Conservation (phyloP, 2,113 vertebrate genomes). For the Steatornis caripensis region DNA sequence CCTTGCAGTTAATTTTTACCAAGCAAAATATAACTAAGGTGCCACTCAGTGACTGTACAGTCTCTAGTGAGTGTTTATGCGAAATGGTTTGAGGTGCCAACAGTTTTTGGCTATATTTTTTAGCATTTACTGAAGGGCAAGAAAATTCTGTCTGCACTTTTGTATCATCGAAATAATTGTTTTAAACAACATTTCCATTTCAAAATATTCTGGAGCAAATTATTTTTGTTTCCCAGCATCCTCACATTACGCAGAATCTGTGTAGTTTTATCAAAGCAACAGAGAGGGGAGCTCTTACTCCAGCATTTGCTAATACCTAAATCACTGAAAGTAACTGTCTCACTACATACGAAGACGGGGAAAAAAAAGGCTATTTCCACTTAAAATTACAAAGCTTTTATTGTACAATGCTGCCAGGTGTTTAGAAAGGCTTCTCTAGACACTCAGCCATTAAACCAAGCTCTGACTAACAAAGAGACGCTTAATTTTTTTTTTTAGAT, state of each 20-base stretch:
- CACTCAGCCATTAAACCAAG: conserved; percentile 76
- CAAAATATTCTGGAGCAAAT: background rate
- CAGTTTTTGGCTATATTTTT: background rate
- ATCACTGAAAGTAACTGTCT: conserved; percentile 53
- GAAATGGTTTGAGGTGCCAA: background rate
- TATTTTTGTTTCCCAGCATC: conserved; percentile 11
- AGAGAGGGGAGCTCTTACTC: conserved; percentile 98
- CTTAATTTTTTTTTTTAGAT: conserved; percentile 73
- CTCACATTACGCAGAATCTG: background rate
- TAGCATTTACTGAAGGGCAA: background rate
- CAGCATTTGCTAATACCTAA: conserved; percentile 55
- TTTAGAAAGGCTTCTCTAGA: conserved; percentile 77
- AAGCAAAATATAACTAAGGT: background rate
- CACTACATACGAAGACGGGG: background rate
- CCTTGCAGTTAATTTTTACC: background rate
- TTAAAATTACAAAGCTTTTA: conserved; percentile 82
- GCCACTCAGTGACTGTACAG: background rate
- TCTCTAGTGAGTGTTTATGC: background rate
- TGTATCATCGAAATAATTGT: background rate
- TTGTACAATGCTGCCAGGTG: conserved; percentile 78
- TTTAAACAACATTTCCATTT: background rate
- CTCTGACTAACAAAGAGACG: conserved; percentile 74
- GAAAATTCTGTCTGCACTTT: background rate
- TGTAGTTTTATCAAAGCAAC: conserved; percentile 78
- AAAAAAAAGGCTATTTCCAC: conserved; percentile 65